These are phyloP conservation scores for Leptocoma aspasia DNA, from an alignment of 2,113 vertebrate genomes.

Conservation along the genomic window DNA sequence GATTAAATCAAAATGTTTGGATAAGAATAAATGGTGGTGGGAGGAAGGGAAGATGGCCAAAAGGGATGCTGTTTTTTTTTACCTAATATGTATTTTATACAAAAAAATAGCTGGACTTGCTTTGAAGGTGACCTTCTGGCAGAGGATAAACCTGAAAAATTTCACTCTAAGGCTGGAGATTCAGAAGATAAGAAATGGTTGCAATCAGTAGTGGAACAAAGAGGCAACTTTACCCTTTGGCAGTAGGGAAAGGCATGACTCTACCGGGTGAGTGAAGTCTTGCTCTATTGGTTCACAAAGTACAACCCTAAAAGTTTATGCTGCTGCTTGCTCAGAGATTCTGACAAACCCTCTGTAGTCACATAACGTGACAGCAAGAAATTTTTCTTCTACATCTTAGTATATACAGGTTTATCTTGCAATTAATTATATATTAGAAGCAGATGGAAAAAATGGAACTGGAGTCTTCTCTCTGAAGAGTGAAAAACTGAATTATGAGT, in stretches of 20 bases:
- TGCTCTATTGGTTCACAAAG: background rate
- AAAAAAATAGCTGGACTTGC: background rate
- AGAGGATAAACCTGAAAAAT: background rate
- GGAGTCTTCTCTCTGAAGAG: background rate
- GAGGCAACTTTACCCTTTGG: background rate
- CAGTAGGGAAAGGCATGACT: background rate
- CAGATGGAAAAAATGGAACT: background rate
- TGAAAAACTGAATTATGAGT: background rate
- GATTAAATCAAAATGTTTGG: background rate
- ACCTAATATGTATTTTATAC: background rate
- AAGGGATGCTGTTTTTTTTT: background rate
- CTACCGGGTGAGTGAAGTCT: background rate
- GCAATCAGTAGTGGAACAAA: background rate
- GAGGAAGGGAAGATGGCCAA: background rate
- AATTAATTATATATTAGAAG: background rate
- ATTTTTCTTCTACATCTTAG: background rate
- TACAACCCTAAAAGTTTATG: background rate
- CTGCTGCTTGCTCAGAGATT: background rate
- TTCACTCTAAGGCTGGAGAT: background rate
- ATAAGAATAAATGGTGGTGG: background rate
- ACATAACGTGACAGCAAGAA: background rate
- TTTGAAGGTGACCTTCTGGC: background rate
- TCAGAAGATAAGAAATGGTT: background rate
- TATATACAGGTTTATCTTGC: background rate
- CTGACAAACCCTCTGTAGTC: background rate